Base-by-base conservation (phyloP, 2,113 vertebrate species). In the Laterallus jamaicensis region DNA sequence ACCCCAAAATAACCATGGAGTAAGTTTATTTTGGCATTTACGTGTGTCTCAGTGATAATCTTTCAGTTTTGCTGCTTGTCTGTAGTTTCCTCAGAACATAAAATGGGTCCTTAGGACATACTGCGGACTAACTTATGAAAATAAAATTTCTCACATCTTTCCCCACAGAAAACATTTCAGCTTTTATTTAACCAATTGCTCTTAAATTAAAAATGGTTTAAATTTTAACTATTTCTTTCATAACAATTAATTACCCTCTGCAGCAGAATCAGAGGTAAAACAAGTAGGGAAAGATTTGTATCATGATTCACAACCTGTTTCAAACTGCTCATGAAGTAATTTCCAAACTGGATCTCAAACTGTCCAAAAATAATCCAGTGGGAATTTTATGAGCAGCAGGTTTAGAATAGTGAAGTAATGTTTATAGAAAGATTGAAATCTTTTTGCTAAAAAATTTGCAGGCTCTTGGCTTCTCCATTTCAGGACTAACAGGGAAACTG, bases 301-400 rank as follows among this genome's bases (percentile, higher is more conserved):
- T 63, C 7, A 6, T 78, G 15, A 94, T 86, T 95, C 60, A 78
- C 85, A 60, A 81, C 63, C 76, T 90, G 49, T 84, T 94, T 94
- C 82, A 75, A 94, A 59, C 31, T 35, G 17, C 26, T 90, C 58
- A 74, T 31, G 37, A 87, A 95, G 92, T 19, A 37, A 67, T 50
- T 28, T 52, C 87, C 59, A 26, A 21, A 31, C 40, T 59, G 66
- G 62, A 69, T 28, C 16, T 56, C 54, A 92, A 71, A 42, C 31
- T 75, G 12, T 60, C 81, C 7, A 22, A 93, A 47, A 94, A 68
- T 52, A 90, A 82, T 3, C 11, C 68, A 55, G 39, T 25, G 54
- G 37, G 50, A 93, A 22, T 39, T 90, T 88, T 40, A 59, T 19
- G 15, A 93, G 24, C 9, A 62, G 47, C 35, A 60, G 28, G 37